Conservation (phyloP, 2,888 invertebrate genomes). For the Drepanosiphum platanoidis region DNA sequence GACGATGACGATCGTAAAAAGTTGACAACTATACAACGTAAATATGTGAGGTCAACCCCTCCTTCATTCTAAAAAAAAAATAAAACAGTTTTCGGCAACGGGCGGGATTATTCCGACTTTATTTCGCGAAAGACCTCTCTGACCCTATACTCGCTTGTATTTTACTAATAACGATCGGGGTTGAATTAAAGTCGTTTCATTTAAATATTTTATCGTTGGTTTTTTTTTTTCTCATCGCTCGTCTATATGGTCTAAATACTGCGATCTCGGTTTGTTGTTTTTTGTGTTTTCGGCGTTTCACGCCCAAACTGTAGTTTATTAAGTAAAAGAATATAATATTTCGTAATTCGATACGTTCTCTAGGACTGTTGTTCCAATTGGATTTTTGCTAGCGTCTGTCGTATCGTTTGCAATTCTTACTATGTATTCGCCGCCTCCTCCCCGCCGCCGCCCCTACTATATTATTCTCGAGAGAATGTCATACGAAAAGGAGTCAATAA, state of each 20-base stretch:
- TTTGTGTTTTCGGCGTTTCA: not conserved
- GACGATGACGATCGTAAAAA: too few relatives aligned
- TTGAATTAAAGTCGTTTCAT: too few relatives aligned
- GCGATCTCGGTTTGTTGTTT: not conserved
- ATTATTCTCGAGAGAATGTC: not conserved
- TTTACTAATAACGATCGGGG: not conserved
- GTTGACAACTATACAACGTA: too few relatives aligned
- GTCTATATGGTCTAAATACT: not conserved
- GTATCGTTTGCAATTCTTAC: not conserved
- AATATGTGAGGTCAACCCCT: not conserved
- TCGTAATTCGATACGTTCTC: not conserved
- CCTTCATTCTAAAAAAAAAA: too few relatives aligned
- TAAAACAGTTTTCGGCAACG: not conserved
- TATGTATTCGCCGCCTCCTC: too few relatives aligned
- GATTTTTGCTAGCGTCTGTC: not conserved
- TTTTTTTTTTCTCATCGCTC: not conserved
- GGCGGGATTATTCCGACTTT: not conserved
- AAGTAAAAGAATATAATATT: not conserved
- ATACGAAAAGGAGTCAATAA: not conserved
- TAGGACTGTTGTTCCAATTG: not conserved
- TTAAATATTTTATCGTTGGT: too few relatives aligned
- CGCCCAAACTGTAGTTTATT: not conserved
- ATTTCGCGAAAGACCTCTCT: not conserved
- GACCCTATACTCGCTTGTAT: not conserved
- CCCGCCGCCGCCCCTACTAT: not conserved